Evolutionary conservation across 2,797 vertebrate species (phyloP).

Genomic region (Gymnopithys bicolor): DNA sequence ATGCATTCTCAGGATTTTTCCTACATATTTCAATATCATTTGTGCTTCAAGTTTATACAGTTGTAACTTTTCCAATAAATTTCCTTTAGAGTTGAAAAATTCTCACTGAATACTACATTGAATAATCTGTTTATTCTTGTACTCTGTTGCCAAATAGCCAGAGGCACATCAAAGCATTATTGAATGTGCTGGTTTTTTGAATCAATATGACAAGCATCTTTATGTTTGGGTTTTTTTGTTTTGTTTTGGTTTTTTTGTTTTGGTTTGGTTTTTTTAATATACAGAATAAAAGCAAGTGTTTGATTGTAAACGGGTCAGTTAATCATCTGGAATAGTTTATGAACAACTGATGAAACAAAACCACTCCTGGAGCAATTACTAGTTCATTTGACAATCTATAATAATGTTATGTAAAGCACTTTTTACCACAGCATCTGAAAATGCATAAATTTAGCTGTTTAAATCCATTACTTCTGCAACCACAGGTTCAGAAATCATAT

Average conservation of each 20-base stretch:
- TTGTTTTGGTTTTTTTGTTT: no score
- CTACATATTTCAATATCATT: not conserved
- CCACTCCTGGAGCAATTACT: not conserved
- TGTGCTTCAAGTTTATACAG: not conserved
- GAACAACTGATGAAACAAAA: not conserved
- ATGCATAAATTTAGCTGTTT: not conserved
- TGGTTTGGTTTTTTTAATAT: not conserved
- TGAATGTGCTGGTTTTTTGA: not conserved
- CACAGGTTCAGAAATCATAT: not conserved
- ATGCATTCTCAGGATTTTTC: not conserved
- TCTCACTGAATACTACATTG: not conserved
- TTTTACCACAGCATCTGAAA: not conserved
- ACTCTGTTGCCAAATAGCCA: not conserved
- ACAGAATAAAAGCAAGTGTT: not conserved
- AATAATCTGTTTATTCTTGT: not conserved
- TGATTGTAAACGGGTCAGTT: not conserved
- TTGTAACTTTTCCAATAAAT: not conserved
- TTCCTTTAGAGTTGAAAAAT: not conserved
- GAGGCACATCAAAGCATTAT: not conserved
- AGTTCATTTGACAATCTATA: not conserved
- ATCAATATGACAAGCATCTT: not conserved
- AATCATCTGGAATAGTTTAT: not conserved
- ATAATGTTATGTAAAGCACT: not conserved
- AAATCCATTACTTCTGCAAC: not conserved
- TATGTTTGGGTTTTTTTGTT: accelerated